Percentiles rank a stretch among this genome's conserved stretches.
Conservation (phyloP, 2,888 invertebrate species). For the Drosophila affinis region DNA sequence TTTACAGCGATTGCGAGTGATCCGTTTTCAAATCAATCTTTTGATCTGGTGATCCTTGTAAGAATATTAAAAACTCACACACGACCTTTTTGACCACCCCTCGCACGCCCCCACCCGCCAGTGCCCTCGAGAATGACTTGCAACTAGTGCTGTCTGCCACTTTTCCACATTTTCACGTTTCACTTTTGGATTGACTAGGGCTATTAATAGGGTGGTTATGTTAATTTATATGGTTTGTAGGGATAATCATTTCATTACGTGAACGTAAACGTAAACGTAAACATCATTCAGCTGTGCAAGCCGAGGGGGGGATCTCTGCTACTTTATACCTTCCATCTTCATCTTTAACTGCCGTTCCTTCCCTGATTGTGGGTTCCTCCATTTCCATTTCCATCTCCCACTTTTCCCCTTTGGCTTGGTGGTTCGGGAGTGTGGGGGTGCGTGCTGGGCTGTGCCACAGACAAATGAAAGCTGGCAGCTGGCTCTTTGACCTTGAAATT, state of each 20-base stretch:
- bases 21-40: not conserved
- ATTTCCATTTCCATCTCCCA: not conserved
- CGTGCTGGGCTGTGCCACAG: conserved; percentile 2
- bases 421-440: not conserved
- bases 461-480: conserved; percentile 38
- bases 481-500: conserved; percentile 76
- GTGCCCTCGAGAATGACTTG: not conserved
- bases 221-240: not conserved
- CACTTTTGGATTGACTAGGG: not conserved
- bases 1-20: not conserved
- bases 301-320: not conserved
- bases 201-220: not conserved
- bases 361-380: conserved; percentile 6
- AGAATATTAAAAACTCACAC: not conserved
- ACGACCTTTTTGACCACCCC: not conserved
- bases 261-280: not conserved
- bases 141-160: not conserved
- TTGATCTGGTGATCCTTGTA: not conserved
- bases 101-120: too few species aligned
- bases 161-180: not conserved
- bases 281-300: not conserved
- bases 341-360: not conserved
- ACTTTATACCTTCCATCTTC: not conserved
- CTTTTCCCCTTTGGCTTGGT: not conserved
- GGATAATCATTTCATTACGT: not conserved